Conservation (phyloP, 2,797 vertebrate species). For the Etheostoma nigrum region DNA sequence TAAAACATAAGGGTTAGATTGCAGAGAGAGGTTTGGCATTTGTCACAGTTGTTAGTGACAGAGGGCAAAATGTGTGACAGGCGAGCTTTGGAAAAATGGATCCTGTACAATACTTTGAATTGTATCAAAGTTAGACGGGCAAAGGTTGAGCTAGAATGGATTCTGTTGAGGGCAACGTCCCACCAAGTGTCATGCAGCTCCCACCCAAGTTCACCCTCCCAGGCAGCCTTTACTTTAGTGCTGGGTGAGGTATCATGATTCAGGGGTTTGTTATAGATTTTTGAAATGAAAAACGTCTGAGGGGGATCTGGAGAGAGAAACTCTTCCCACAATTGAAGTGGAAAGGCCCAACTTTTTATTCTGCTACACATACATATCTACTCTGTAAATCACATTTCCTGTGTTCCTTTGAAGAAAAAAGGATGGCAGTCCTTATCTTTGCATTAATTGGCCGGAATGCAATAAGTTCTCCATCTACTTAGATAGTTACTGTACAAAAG, state of each 20-base stretch:
- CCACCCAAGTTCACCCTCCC: conserved; percentile 16
- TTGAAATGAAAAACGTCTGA: not conserved
- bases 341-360: not conserved
- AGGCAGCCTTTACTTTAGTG: conserved; percentile 19
- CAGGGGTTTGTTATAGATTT: conserved; percentile 4
- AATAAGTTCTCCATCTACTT: not conserved
- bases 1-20: no score
- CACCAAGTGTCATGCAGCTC: conserved; percentile 15
- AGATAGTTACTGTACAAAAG: not conserved
- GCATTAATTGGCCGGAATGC: not conserved
- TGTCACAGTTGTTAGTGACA: no score
- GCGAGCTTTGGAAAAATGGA: no score
- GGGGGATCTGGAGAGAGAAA: no score
- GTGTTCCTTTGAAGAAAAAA: conserved; percentile 3
- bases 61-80: no score
- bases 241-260: not conserved
- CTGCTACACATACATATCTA: not conserved
- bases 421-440: not conserved
- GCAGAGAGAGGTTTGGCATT: no score
- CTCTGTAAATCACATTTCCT: not conserved
- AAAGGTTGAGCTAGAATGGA: conserved; percentile 13
- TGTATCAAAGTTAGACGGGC: conserved; percentile 19
- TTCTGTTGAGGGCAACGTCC: not conserved
- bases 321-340: no score
- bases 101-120: conserved; percentile 10